phyloP scores from a whole-genome alignment of 2,113 vertebrate genomes.

The Falcunculus frontatus region DNA sequence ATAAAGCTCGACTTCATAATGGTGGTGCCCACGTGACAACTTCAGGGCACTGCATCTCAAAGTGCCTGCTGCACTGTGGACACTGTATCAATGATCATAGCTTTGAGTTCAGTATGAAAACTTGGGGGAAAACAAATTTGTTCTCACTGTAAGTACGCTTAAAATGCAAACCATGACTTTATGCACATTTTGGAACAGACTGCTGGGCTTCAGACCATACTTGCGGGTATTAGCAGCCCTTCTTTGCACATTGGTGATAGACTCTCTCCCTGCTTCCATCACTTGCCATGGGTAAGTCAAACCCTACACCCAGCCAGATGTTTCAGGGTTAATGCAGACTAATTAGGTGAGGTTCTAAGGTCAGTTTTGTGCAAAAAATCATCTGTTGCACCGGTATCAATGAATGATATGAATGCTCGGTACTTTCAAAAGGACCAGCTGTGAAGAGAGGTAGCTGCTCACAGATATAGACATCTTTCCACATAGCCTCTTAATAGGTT shows the following conservation, averaged over 20 bases:
- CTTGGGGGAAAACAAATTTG: not conserved
- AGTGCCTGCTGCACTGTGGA: not conserved
- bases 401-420: not conserved
- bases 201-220: not conserved
- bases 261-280: not conserved
- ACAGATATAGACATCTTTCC: not conserved
- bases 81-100: not conserved
- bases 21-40: fast-evolving
- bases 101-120: not conserved
- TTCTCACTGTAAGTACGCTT: not conserved
- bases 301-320: not conserved
- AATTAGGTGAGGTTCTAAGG: not conserved
- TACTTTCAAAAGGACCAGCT: not conserved
- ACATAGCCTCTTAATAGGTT: not conserved
- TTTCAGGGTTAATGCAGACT: not conserved
- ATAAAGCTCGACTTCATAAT: not conserved
- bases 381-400: not conserved
- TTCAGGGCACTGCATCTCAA: not conserved
- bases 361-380: not conserved
- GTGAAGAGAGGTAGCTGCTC: not conserved
- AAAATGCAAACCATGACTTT: not conserved
- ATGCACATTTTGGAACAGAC: not conserved
- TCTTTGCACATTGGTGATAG: not conserved
- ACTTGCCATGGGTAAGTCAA: not conserved
- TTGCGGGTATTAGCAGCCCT: not conserved